Percentiles rank a stretch among this genome's conserved stretches.
These are phyloP conservation scores for Epinephelus awoara DNA, from an alignment of 2,797 vertebrate species.

Conservation along the genomic window DNA sequence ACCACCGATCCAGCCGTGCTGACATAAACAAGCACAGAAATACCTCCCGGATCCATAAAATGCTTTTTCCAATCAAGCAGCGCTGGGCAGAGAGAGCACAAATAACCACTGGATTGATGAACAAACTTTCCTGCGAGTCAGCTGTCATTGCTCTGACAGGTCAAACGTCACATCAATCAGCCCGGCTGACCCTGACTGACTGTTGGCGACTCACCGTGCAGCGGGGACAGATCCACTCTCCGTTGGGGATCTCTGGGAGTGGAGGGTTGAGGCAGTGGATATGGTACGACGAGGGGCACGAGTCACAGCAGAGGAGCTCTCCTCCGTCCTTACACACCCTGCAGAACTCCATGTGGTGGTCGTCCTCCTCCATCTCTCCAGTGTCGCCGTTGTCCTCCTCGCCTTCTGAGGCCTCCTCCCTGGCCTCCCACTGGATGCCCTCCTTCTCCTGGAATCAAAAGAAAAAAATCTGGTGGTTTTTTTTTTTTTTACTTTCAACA, in stretches of 20 bases:
- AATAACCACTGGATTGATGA: background rate
- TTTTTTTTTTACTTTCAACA: background rate
- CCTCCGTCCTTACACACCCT: conserved; percentile 98
- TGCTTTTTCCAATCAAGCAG: background rate
- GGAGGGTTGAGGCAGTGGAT: conserved; percentile 99
- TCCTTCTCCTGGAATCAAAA: conserved; percentile 92
- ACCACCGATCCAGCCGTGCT: background rate
- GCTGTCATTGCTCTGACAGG: background rate
- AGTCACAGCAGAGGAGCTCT: conserved; percentile 97
- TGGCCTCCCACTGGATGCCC: conserved; percentile 98
- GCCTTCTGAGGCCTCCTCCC: conserved; percentile 93
- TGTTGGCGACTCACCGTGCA: conserved; percentile 90
- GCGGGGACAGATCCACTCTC: conserved; percentile 98
- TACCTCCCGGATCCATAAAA: background rate
- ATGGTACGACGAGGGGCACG: conserved; percentile 98
- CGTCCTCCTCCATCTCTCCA: conserved; percentile 91
- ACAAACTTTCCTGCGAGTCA: background rate
- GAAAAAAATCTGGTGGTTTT: background rate
- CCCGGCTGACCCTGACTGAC: background rate
- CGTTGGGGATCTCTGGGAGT: conserved; percentile 96
- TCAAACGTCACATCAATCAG: background rate
- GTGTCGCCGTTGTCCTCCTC: conserved; percentile 88
- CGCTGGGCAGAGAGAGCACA: background rate
- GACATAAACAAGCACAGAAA: conserved; percentile 8
- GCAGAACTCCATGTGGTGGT: conserved; percentile 99